Percentiles rank a stretch among this genome's conserved stretches.
Evolutionary conservation across 1,140 invertebrate genomes (phyloP).

Genomic region (Orchesella cincta): DNA sequence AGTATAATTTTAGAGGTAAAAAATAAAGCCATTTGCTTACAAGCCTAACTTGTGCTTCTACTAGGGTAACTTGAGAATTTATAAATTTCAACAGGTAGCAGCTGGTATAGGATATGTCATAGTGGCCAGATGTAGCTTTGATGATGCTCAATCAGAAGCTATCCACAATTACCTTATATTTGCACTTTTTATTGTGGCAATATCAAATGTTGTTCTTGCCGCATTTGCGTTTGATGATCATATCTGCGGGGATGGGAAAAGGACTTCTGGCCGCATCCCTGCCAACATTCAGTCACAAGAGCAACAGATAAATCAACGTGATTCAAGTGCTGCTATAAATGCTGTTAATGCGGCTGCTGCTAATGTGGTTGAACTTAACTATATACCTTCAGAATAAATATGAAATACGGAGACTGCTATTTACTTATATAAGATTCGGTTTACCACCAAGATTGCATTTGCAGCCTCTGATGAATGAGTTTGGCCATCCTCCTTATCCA

Average conservation of each 20-base stretch:
- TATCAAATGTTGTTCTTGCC: slow-evolving; percentile 44
- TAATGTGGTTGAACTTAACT: not conserved
- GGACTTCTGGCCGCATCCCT: too few species aligned
- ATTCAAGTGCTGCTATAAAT: not conserved
- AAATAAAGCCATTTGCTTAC: not conserved
- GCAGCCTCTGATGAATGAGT: slow-evolving; percentile 39
- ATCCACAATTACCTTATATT: slow-evolving; percentile 47
- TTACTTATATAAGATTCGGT: not conserved
- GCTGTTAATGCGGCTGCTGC: not conserved
- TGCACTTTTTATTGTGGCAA: slow-evolving; percentile 46
- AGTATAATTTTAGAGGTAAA: slow-evolving; percentile 49
- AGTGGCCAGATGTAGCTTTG: slow-evolving; percentile 40
- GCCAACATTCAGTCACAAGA: too few species aligned
- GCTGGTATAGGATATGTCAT: slow-evolving; percentile 48
- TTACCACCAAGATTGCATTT: slow-evolving; percentile 31
- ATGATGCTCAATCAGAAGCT: slow-evolving; percentile 34
- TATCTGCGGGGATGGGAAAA: slow-evolving; percentile 36
- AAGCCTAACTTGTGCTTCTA: not conserved
- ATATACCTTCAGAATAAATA: slow-evolving; percentile 11
- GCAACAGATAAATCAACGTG: too few species aligned
- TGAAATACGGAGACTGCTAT: not conserved
- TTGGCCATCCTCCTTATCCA: slow-evolving; percentile 38
- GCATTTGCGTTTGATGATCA: slow-evolving; percentile 49
- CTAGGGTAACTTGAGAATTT: not conserved
- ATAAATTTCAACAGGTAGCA: slow-evolving; percentile 36